Evolutionary conservation across 2,797 vertebrate species (phyloP).

Genomic region (Botia almorhae): DNA sequence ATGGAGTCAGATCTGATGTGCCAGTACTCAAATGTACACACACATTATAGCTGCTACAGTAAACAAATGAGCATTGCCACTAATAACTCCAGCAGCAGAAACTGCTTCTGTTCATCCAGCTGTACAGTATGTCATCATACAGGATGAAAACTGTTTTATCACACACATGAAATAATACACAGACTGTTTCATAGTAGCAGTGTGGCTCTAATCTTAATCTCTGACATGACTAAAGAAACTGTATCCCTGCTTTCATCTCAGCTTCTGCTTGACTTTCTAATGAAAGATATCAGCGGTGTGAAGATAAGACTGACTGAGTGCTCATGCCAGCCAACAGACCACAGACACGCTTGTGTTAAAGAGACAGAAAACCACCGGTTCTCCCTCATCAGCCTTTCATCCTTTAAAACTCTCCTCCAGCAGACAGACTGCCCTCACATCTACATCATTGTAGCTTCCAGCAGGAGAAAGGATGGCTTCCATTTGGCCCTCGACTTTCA

Average conservation of each 20-base stretch:
- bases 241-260: constrained; percentile 39
- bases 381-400: constrained; percentile 44
- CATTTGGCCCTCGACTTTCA: constrained; percentile 52
- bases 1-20: no score
- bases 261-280: constrained; percentile 34
- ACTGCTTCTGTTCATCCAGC: no score
- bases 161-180: neutral
- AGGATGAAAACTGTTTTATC: neutral
- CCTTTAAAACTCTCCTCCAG: constrained; percentile 33
- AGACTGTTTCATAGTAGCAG: neutral
- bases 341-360: constrained; percentile 36
- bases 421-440: constrained; percentile 50
- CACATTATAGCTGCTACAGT: no score
- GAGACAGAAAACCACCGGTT: constrained; percentile 46
- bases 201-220: constrained; percentile 10
- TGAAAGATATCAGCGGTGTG: constrained; percentile 30
- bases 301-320: constrained; percentile 25
- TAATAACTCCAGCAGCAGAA: no score
- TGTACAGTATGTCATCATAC: no score
- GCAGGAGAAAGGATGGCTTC: constrained; percentile 55
- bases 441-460: constrained; percentile 52
- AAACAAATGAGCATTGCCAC: no score
- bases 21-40: no score
- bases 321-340: neutral
- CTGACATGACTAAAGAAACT: constrained; percentile 12